Base-by-base conservation (phyloP, 2,113 vertebrate genomes). In the Myrmophylax atrothorax region DNA sequence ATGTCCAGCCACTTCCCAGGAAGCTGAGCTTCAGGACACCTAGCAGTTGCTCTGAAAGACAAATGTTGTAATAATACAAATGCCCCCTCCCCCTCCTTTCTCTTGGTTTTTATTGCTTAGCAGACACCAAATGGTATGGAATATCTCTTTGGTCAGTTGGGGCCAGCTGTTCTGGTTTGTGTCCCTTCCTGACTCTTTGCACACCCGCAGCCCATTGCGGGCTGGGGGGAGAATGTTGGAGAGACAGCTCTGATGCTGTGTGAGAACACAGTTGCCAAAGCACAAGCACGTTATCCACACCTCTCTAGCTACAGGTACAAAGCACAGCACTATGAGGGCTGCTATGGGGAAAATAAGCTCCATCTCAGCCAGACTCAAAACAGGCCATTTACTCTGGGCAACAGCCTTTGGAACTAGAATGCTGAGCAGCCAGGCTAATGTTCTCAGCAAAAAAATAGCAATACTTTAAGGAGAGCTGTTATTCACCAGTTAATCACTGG, bases 241-340 rank as follows among this genome's bases (percentile, higher is more conserved):
- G 69, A 44, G 76, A n/a, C 47, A 75, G 52, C 1, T 0, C 1
- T 12, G 33, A 7, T 52, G 44, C 52, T 28, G 8, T 19, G 26
- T 0, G 0, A 50, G 68, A 9, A 0, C 37, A 68, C 50, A 50
- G 59, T 8, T 58, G 59, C 37, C 59, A 35, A 23, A 73, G 47
- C 25, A 24, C 9, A 6, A 58, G 22, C 16, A 31, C 28, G 37
- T 20, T 55, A 44, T 37, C 77, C 44, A 0, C 26, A n/a, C 68
- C 68, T 58, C 6, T 0, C 44, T 14, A 5, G 33, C 37, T 44
- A 1, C 14, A 58, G 49, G 14, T 14, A 74, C 37, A 74, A 19
- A 66, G 37, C 68, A 74, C 68, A 66, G 68, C 75, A 35, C 75
- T 42, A 0, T 12, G 15, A 44, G 18, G 7, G 40, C 46, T 86